Conservation (phyloP, 2,888 invertebrate genomes). For the Megaustenia siamemsis region DNA sequence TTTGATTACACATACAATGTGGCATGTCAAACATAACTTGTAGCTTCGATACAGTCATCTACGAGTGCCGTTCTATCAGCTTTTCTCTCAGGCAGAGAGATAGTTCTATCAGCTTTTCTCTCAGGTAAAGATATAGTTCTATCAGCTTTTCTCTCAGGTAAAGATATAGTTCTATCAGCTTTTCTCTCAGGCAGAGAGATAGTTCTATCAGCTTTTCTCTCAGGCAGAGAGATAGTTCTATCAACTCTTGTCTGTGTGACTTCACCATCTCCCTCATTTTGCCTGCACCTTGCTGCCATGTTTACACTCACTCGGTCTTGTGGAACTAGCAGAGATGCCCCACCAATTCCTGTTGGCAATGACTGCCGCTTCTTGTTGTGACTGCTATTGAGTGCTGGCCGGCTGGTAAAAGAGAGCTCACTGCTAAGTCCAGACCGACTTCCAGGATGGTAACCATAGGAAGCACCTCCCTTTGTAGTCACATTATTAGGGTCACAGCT, state of each 20-base stretch:
- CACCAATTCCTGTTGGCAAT: conserved; percentile 12
- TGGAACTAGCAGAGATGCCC: background rate
- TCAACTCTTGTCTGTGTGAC: conserved; percentile 20
- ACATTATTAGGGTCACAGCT: background rate
- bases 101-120: conserved; percentile 1
- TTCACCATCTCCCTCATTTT: background rate
- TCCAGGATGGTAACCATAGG: background rate
- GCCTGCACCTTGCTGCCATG: background rate
- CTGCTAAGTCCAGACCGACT: conserved; percentile 45
- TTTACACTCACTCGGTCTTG: background rate
- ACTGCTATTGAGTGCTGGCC: background rate
- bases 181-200: conserved; percentile 19
- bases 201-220: conserved; percentile 17
- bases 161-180: conserved; percentile 21
- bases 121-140: background rate
- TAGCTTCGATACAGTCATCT: conserved; percentile 42
- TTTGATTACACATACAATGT: no score
- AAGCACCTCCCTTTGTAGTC: background rate
- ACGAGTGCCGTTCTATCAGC: conserved; percentile 7
- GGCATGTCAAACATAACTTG: conserved; percentile 41
- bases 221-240: background rate
- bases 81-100: background rate
- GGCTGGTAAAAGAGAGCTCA: conserved; percentile 48
- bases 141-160: conserved; percentile 19
- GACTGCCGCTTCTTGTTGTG: conserved; percentile 46